Evolutionary conservation across 1,140 invertebrate species (phyloP).

Genomic region (Lepidurus apus): DNA sequence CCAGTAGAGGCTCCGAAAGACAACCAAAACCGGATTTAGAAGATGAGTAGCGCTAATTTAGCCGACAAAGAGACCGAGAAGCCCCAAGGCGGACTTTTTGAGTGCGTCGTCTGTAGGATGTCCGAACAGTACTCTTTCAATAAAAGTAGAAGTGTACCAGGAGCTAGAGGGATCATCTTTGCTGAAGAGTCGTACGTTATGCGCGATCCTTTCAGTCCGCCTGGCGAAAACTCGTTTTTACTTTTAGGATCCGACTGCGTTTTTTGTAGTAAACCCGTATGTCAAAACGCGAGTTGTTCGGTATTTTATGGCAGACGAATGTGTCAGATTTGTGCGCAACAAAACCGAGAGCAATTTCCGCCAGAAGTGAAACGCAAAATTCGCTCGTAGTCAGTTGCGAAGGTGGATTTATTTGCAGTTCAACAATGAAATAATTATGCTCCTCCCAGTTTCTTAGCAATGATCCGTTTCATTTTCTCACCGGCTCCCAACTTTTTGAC

Average conservation of each 20-base stretch:
- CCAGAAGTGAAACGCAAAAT: conserved; percentile 50
- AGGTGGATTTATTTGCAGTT: neutral
- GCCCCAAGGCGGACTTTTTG: conserved; percentile 48
- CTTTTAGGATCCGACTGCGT: conserved; percentile 68
- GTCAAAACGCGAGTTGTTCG: conserved; percentile 67
- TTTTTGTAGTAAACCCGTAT: conserved; percentile 60
- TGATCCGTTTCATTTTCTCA: neutral
- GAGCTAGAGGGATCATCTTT: conserved; percentile 55
- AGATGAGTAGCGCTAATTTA: neutral
- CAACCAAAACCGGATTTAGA: conserved; percentile 40
- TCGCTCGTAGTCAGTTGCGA: neutral
- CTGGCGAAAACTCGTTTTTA: conserved; percentile 55
- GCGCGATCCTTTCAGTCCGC: conserved; percentile 72
- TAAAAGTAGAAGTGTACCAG: conserved; percentile 63
- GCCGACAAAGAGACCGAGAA: conserved; percentile 23
- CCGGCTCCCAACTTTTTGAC: neutral
- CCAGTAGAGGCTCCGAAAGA: conserved; percentile 64
- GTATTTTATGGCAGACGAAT: conserved; percentile 67
- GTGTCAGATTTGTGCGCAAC: conserved; percentile 62
- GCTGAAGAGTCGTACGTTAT: conserved; percentile 68
- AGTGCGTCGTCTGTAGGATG: conserved; percentile 58
- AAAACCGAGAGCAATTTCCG: conserved; percentile 59
- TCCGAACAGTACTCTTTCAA: conserved; percentile 61
- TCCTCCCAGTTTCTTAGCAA: neutral
- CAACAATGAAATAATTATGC: neutral